A percentile compares a stretch with the other conserved stretches of the same genome.
Conservation (phyloP, 2,797 vertebrate species). For the Manis crassicaudata region DNA sequence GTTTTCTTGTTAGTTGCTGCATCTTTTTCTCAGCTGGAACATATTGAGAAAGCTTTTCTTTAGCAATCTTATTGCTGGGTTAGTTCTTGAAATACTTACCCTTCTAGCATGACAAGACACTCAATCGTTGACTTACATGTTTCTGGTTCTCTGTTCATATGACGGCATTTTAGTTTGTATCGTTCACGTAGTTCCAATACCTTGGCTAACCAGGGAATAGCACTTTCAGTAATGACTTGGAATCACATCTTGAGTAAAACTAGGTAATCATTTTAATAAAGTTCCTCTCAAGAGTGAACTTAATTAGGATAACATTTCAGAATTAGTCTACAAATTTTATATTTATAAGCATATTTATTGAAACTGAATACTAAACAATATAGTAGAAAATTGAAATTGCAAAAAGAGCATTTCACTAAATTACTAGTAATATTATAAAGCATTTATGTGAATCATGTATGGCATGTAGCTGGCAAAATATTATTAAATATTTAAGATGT, state of each 20-base stretch:
- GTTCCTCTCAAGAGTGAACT: not conserved
- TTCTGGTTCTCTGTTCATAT: not conserved
- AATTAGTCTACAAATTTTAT: conserved; percentile 45
- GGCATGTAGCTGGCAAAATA: not conserved
- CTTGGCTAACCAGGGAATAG: not conserved
- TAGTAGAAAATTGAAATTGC: not conserved
- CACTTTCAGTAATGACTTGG: not conserved
- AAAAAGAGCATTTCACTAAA: conserved; percentile 34
- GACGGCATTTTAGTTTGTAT: not conserved
- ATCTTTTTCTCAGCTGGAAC: not conserved
- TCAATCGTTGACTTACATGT: not conserved
- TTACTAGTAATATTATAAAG: not conserved
- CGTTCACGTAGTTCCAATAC: not conserved
- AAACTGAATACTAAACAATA: not conserved
- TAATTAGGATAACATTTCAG: not conserved
- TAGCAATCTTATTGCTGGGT: not conserved
- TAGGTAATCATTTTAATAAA: not conserved
- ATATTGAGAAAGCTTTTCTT: not conserved
- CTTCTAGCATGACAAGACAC: not conserved
- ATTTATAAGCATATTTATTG: conserved; percentile 5
- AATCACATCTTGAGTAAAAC: conserved; percentile 1
- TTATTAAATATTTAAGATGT: conserved; percentile 43
- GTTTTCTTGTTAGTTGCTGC: not conserved
- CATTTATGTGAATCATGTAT: conserved; percentile 1
- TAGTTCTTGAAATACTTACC: not conserved